phyloP scores from a whole-genome alignment of 2,888 invertebrate genomes.

The Scaptomyza reducta region DNA sequence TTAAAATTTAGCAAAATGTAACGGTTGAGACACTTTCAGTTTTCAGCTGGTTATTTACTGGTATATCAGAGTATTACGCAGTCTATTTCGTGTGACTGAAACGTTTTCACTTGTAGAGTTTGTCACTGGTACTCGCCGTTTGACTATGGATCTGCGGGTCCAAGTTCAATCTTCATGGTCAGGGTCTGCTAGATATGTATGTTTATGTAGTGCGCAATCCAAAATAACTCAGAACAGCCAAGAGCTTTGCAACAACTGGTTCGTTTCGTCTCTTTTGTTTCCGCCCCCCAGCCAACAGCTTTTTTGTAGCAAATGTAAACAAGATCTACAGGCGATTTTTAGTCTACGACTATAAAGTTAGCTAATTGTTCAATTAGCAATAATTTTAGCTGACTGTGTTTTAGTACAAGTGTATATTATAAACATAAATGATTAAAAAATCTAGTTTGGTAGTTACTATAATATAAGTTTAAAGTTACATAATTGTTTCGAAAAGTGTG shows the following conservation, averaged over 20 bases:
- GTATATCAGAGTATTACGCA: not conserved
- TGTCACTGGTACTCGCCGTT: slow-evolving; percentile 17
- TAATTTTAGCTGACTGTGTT: slow-evolving; percentile 4
- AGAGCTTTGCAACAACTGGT: slow-evolving; percentile 43
- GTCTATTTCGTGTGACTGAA: not conserved
- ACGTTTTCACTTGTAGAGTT: slow-evolving; percentile 1
- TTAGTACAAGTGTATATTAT: too few relatives aligned
- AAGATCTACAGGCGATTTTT: slow-evolving; percentile 20
- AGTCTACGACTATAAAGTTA: slow-evolving; percentile 9
- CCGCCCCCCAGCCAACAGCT: slow-evolving; percentile 30
- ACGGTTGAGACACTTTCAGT: too few relatives aligned
- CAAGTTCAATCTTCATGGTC: slow-evolving; percentile 61
- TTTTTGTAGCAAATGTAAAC: slow-evolving; percentile 39
- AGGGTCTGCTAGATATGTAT: slow-evolving; percentile 44
- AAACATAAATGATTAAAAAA: too few relatives aligned
- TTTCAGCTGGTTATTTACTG: too few relatives aligned
- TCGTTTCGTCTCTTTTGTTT: slow-evolving; percentile 22
- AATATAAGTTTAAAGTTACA: too few relatives aligned
- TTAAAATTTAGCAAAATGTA: too few relatives aligned
- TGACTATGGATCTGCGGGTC: slow-evolving; percentile 2
- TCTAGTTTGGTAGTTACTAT: too few relatives aligned
- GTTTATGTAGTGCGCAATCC: slow-evolving; percentile 5
- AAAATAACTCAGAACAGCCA: slow-evolving; percentile 1
- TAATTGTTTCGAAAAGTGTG: too few relatives aligned
- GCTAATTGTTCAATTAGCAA: slow-evolving; percentile 19